phyloP scores from a whole-genome alignment of 2,797 vertebrate species.

The Choloepus didactylus region DNA sequence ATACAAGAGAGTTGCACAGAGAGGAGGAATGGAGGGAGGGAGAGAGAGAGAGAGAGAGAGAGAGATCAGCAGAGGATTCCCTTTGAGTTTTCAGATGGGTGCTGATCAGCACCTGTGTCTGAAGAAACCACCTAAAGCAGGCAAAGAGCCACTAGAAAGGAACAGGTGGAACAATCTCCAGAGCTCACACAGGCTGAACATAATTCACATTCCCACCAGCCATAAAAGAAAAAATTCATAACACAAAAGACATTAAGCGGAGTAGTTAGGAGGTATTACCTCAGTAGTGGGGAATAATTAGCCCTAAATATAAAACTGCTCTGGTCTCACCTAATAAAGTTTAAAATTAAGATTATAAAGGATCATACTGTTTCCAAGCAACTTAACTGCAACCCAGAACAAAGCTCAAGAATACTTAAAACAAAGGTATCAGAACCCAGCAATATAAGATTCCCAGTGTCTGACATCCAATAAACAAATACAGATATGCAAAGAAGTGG shows the following conservation, averaged over 20 bases:
- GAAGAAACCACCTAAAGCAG: neutral
- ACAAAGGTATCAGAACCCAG: neutral
- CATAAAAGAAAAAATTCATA: neutral
- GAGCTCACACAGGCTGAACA: neutral
- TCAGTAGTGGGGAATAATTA: neutral
- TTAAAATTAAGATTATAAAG: neutral
- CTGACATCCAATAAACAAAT: neutral
- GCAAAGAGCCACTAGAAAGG: neutral
- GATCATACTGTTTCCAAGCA: constrained; percentile 1
- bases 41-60: accelerated
- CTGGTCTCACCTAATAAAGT: neutral
- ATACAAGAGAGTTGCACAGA: neutral
- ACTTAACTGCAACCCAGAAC: neutral
- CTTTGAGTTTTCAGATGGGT: neutral
- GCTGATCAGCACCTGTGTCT: neutral
- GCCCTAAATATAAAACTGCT: neutral
- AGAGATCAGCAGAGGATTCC: neutral
- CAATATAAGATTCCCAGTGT: constrained; percentile 2
- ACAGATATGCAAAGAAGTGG: neutral
- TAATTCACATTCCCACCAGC: neutral
- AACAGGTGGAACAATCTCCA: neutral
- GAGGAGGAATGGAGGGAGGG: neutral
- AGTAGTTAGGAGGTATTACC: neutral
- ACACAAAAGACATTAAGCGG: neutral
- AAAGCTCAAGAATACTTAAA: constrained; percentile 49